Evolutionary conservation across 2,113 vertebrate genomes (phyloP).

Genomic region (Steatornis caripensis): DNA sequence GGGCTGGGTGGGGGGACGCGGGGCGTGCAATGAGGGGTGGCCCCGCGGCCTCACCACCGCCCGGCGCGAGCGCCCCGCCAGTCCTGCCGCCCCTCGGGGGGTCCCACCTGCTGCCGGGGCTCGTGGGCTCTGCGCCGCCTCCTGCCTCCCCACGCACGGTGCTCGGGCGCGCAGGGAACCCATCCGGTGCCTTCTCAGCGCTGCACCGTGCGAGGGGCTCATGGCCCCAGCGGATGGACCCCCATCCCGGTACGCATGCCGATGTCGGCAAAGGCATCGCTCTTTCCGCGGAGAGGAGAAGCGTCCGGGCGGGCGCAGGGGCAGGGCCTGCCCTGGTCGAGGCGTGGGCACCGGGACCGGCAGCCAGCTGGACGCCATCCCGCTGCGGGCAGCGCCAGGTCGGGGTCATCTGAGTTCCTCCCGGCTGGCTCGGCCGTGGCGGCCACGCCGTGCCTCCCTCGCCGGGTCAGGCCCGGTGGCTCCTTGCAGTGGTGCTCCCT

Average conservation of each 20-base stretch:
- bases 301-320: not conserved
- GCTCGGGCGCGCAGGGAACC: no score
- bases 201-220: no score
- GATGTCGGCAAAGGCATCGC: not conserved
- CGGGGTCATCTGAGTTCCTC: not conserved
- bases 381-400: not conserved
- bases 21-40: not conserved
- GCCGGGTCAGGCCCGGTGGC: no score
- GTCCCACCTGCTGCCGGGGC: no score
- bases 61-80: not conserved
- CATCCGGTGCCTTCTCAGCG: no score
- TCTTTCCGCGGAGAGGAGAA: not conserved
- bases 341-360: not conserved
- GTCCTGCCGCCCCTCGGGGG: no score
- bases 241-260: no score
- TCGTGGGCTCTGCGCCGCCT: not conserved
- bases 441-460: rapidly evolving
- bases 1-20: no score
- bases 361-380: not conserved
- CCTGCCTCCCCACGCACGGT: not conserved
- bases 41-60: no score
- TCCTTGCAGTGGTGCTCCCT: no score
- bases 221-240: no score
- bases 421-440: not conserved
- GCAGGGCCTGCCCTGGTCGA: not conserved